These are phyloP conservation scores for Protonibea diacanthus DNA, from an alignment of 2,797 vertebrate genomes.

Conservation along the genomic window DNA sequence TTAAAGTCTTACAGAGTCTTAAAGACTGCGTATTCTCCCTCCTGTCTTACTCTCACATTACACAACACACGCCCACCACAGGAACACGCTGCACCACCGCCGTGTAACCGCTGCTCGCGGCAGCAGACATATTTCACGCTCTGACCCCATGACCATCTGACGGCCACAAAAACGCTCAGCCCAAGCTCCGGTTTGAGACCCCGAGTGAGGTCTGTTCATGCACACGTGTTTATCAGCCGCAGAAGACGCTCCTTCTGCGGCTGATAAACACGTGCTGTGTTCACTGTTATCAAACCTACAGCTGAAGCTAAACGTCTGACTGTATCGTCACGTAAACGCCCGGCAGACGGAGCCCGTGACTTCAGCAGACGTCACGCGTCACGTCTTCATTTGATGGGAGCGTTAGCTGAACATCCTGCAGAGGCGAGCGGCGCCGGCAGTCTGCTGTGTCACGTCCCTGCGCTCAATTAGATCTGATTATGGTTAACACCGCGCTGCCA, in stretches of 20 bases:
- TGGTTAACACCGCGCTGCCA: slow-evolving; percentile 66
- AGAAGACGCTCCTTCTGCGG: no score
- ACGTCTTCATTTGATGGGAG: background rate
- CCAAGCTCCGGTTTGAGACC: background rate
- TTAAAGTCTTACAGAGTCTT: background rate
- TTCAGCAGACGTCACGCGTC: slow-evolving; percentile 5
- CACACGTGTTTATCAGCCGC: no score
- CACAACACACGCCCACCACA: slow-evolving; percentile 53
- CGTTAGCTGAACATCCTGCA: background rate
- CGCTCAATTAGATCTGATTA: slow-evolving; percentile 74
- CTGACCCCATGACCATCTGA: slow-evolving; percentile 40
- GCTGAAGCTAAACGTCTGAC: slow-evolving; percentile 4
- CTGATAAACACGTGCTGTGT: background rate
- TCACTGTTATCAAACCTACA: background rate
- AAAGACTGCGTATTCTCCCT: background rate
- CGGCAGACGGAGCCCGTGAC: background rate
- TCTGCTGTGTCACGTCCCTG: slow-evolving; percentile 68
- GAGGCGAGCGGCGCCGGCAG: slow-evolving; percentile 50
- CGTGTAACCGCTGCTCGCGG: slow-evolving; percentile 30
- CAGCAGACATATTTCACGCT: slow-evolving; percentile 27
- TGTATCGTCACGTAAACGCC: background rate
- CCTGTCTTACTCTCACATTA: no score
- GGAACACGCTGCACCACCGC: slow-evolving; percentile 49
- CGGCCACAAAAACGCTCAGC: slow-evolving; percentile 14
- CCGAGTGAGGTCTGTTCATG: background rate